Evolutionary conservation across 1,140 invertebrate genomes (phyloP), one percentile per base, ranked within the genome.

Genomic region (Spodoptera frugiperda): DNA sequence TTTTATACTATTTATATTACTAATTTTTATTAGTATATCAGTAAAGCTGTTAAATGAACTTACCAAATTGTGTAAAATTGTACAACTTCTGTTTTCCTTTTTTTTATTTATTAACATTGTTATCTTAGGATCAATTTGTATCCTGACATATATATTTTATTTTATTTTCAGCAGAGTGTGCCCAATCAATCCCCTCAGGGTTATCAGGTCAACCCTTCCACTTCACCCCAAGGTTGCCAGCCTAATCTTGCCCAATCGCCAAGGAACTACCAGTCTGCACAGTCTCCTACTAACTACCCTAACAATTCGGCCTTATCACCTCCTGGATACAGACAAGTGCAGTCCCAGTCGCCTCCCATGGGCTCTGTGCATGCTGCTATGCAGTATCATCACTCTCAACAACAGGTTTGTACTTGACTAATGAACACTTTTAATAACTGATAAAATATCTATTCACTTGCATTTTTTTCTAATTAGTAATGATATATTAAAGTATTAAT

Each of bases 311-410:
- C 84, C 44, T 78, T 94, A 46, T 92, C 93, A 75, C 89, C 90
- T 44, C 88, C 91, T 76, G 89, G 89, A 30, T 94, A 94, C 68
- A 87, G 92, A 80, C 91, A 91, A 86, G 87, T 92, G 30, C 88
- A 87, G 51, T 84, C 89, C 25, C 90, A 91, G 70, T 91, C 90
- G 5, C 89, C 91, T 14, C 91, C 90, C 15, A 89, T 93, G 86
- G 85, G 86, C 25, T 81, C 85, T 65, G 88, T 89, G 9, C 91
- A 92, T 84, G 79, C 85, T 63, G 82, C 90, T 30, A 91, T 94
- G 89, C 91, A 94, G 68, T 93, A 93, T 77, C 92, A 93, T 80
- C 91, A 91, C 72, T 82, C 84, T n/a, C 90, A 92, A 77, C 91
- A 92, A 77, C 91, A 94, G 87, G 91, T 91, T 86, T 76, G 46